These are phyloP conservation scores for Girardia tigrina DNA, from an alignment of 2,888 invertebrate species.

Conservation along the genomic window DNA sequence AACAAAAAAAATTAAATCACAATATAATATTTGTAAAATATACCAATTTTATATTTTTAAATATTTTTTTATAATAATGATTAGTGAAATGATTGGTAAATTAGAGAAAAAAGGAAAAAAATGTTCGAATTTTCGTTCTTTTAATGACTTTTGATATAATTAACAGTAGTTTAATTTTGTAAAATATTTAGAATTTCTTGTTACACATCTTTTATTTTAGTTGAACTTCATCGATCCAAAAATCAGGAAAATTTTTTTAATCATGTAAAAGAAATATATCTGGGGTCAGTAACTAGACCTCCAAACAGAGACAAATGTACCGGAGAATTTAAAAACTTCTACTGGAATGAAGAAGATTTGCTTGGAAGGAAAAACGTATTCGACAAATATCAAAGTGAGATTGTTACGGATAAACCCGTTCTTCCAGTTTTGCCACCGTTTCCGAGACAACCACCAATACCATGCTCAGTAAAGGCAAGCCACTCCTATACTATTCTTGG, in stretches of 20 bases:
- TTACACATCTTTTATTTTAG: neutral
- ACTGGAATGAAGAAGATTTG: conserved; percentile 16
- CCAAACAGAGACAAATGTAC: neutral
- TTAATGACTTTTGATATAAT: neutral
- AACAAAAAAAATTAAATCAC: too few relatives aligned
- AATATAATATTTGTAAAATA: too few relatives aligned
- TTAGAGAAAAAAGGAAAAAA: too few relatives aligned
- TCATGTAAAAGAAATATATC: neutral
- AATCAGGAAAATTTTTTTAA: neutral
- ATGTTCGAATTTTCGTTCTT: too few relatives aligned
- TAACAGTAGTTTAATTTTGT: too few relatives aligned
- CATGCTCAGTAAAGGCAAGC: neutral
- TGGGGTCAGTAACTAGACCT: neutral
- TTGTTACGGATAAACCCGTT: neutral
- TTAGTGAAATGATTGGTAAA: neutral
- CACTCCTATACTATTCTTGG: neutral
- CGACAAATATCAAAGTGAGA: neutral
- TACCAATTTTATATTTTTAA: too few relatives aligned
- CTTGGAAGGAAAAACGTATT: neutral
- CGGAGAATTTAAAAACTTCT: neutral
- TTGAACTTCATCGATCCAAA: neutral
- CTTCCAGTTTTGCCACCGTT: neutral
- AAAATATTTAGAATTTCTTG: too few relatives aligned
- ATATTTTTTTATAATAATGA: too few relatives aligned
- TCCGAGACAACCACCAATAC: neutral